phyloP scores from a whole-genome alignment of 2,888 invertebrate genomes.

The Megamerina dolium region DNA sequence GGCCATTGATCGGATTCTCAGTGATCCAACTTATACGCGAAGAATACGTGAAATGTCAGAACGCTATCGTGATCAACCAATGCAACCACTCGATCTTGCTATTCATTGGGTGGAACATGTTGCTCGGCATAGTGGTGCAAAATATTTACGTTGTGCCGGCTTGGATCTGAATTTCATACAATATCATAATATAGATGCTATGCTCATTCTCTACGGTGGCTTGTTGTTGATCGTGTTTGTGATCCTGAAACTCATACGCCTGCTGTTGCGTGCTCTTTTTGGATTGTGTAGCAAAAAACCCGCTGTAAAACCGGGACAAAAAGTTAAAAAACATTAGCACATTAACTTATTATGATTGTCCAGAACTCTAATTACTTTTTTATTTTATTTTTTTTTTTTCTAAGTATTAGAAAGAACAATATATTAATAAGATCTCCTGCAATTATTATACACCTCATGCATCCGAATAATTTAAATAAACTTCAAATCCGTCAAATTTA shows the following conservation, averaged over 20 bases:
- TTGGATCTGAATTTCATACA: slow-evolving; percentile 37
- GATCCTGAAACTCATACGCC: slow-evolving; percentile 14
- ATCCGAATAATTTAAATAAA: too few species aligned
- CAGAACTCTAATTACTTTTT: not conserved
- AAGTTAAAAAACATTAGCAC: not conserved
- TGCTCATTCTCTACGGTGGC: slow-evolving; percentile 26
- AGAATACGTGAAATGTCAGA: slow-evolving; percentile 29
- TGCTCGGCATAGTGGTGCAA: slow-evolving; percentile 41
- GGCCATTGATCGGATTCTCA: slow-evolving; percentile 28
- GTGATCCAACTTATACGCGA: slow-evolving; percentile 24
- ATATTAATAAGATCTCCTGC: too few species aligned
- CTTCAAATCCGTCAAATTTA: too few species aligned
- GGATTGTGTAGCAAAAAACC: not conserved
- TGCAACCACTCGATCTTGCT: slow-evolving; percentile 36
- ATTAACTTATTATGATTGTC: not conserved
- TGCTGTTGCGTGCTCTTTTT: slow-evolving; percentile 2
- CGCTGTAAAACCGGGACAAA: too few species aligned
- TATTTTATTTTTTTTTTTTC: slow-evolving; percentile 1
- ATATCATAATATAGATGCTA: slow-evolving; percentile 41
- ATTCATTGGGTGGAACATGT: slow-evolving; percentile 46
- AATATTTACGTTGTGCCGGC: slow-evolving; percentile 39
- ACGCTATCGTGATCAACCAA: slow-evolving; percentile 39
- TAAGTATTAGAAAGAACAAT: not conserved
- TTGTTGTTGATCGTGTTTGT: slow-evolving; percentile 10
- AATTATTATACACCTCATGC: too few species aligned